phyloP scores from a whole-genome alignment of 2,797 vertebrate species.

The Lepidocolaptes lacrymiger region DNA sequence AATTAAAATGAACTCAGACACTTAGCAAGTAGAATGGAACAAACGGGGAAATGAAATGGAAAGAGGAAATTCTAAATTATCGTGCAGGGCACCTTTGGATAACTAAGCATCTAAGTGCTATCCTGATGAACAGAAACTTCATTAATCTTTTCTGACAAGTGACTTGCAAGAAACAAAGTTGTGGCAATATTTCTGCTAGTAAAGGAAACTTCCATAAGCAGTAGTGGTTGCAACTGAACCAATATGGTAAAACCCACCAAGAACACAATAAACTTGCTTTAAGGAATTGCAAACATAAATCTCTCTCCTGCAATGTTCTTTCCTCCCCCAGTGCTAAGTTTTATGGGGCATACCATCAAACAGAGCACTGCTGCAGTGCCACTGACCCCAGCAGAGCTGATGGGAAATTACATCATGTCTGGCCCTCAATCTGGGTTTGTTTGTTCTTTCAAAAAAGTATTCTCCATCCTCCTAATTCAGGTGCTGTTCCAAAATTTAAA shows the following conservation, averaged over 20 bases:
- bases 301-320: background rate
- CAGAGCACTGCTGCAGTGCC: background rate
- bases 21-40: slow-evolving; percentile 58
- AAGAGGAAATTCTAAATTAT: slow-evolving; percentile 56
- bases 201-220: slow-evolving; percentile 7
- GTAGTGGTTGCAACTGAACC: slow-evolving; percentile 15
- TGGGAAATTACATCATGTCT: background rate
- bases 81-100: background rate
- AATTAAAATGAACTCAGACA: slow-evolving; percentile 61
- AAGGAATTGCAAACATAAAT: slow-evolving; percentile 48
- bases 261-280: slow-evolving; percentile 23
- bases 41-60: slow-evolving; percentile 53
- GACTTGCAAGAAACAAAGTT: slow-evolving; percentile 61
- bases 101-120: slow-evolving; percentile 52
- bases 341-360: background rate
- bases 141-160: slow-evolving; percentile 72
- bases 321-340: slow-evolving; percentile 11
- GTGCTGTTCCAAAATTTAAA: background rate
- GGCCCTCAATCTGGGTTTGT: background rate
- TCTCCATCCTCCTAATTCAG: background rate
- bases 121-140: slow-evolving; percentile 38
- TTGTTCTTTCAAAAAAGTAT: background rate
- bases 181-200: slow-evolving; percentile 14
- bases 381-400: background rate
- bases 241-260: slow-evolving; percentile 18